Base-by-base conservation (phyloP, 2,797 vertebrate genomes). In the Acanthopagrus latus region DNA sequence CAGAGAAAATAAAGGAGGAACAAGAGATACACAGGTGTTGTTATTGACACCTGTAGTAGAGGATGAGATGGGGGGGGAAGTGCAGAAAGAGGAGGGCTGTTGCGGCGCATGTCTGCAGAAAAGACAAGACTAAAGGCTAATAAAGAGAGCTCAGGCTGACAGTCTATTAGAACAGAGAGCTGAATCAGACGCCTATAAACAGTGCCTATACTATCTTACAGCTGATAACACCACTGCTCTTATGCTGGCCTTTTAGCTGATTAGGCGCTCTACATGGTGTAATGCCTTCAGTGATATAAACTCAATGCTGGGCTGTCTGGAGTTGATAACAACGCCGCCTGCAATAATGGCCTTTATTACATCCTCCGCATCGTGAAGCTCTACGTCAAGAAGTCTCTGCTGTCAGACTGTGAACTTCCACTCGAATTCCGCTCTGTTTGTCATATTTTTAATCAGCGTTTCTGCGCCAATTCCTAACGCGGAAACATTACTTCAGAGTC, bases 131-230 rank as follows among this genome's bases (percentile, higher is more conserved):
- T 68, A 69, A 64, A 66, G 63, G 85, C 84, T 81, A 91, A 89
- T 88, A 87, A 85, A 90, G 87, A 86, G 82, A 64, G 77, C 80
- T 41, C 60, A 57, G 74, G 44, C 79, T 80, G 86, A 76, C 83
- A 88, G 80, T 86, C 85, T 84, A 89, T 91, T 89, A 92, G 77
- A 66, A 50, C 44, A 82, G 77, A 87, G 27, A 80, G 88, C 89
- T 90, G 86, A 93, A 90, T 93, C 87, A 89, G 88, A 88, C 10
- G 64, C 71, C 80, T 79, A 74, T 86, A 92, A 92, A 90, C 84
- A 86, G 33, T 27, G 62, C 43, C 70, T 85, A 41, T 70, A 65
- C 79, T 77, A 87, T 89, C 78, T 75, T 14, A 67, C 70, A 77
- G 84, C 85, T 86, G 91, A 92, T 89, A 93, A 92, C 83, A 74